Conservation (phyloP, 2,797 vertebrate species). For the Myotis planiceps region DNA sequence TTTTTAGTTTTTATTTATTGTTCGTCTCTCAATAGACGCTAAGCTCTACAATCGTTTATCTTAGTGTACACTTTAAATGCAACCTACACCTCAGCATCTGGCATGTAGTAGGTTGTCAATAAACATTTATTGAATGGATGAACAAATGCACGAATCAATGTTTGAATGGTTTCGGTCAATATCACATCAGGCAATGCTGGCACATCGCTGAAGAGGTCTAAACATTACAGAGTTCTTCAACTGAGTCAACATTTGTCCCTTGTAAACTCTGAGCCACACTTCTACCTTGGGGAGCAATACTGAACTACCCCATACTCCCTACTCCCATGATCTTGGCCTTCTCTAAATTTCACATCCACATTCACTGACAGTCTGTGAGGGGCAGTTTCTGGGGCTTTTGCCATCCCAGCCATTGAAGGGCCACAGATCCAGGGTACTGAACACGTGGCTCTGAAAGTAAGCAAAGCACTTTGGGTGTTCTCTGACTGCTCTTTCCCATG, state of each 20-base stretch:
- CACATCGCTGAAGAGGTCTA: constrained; percentile 26
- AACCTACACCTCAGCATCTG: not conserved
- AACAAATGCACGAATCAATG: constrained; percentile 45
- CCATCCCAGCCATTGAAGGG: not conserved
- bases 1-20: not conserved
- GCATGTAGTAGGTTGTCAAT: not conserved
- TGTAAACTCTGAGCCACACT: not conserved
- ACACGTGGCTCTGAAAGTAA: constrained; percentile 10
- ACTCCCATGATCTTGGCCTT: not conserved
- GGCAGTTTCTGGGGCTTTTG: not conserved
- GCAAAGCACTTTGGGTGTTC: not conserved
- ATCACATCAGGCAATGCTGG: constrained; percentile 19
- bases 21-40: constrained; percentile 1
- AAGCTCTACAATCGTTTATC: not conserved
- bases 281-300: not conserved
- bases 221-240: constrained; percentile 11
- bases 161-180: constrained; percentile 61
- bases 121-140: constrained; percentile 57
- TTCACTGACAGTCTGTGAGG: not conserved
- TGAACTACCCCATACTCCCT: not conserved
- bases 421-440: not conserved
- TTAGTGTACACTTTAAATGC: constrained; percentile 4
- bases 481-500: not conserved
- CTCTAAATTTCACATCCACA: not conserved
- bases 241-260: not conserved